Evolutionary conservation across 2,888 invertebrate species (phyloP), one percentile per base, ranked within the genome.

Genomic region (Stictocephala bisonia): DNA sequence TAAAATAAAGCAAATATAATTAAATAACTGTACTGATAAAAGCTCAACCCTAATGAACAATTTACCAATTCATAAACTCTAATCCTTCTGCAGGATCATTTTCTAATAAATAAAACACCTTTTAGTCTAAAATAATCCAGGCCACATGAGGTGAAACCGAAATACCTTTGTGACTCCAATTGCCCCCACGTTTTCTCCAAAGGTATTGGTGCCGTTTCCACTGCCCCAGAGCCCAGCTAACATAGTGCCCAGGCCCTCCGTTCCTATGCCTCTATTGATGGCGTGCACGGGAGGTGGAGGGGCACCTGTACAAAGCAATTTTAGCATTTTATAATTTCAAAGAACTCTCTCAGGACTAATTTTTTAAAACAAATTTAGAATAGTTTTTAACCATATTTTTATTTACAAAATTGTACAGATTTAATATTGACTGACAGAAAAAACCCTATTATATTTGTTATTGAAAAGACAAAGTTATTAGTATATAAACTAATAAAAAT

Each of bases 181-280:
- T 1, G 94, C 94, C 0, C 95, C 95, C 48, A 96, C 94, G 82
- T 95, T 95, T 83, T 95, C 94, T 66, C 94, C 93, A 81, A 95
- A 95, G 2, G 95, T 95, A 78, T 95, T 95, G 56, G 94, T 94
- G 0, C 94, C 95, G 80, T 93, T 94, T 0, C 94, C 94, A 27
- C 92, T 90, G 7, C 95, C 96, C 90, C 93, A 93, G 3, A 94
- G 86, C 0, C 95, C 95, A 0, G 94, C 93, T 50, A 96, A 84
- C 72, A 94, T 86, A 0, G 94, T 93, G n/a, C 94, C 93, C 0
- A 95, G 83, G 0, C 95, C 95, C 83, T 96, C 95, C 0, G 93
- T 90, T 35, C 91, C 91, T 40, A 94, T 91, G 0, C 95, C 96
- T 44, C 96, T 88, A 84, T 95, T 95, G 79, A 96, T 92, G 0